These are phyloP conservation scores for Blomia tropicalis DNA, from an alignment of 2,888 invertebrate species.

Conservation along the genomic window DNA sequence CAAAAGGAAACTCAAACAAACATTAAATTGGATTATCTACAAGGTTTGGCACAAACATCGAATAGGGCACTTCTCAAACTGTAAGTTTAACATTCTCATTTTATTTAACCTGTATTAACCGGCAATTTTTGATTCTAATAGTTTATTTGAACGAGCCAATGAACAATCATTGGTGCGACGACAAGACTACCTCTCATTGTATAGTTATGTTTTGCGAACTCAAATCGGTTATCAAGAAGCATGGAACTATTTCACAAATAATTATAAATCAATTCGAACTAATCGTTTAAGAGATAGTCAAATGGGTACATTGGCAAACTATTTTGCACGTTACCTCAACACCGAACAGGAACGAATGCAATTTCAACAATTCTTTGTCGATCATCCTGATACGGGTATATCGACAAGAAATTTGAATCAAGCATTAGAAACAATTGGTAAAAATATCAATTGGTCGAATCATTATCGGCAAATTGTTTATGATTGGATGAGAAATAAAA, in stretches of 20 bases:
- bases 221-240: constrained; percentile 55
- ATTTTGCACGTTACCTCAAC: constrained; percentile 14
- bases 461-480: not conserved
- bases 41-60: constrained; percentile 20
- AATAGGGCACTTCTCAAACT: constrained; percentile 8
- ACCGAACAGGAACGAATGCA: not conserved
- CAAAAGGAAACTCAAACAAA: not conserved
- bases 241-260: constrained; percentile 63
- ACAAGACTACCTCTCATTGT: constrained; percentile 64
- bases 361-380: constrained; percentile 16
- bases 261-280: constrained; percentile 38
- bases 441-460: constrained; percentile 18
- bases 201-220: constrained; percentile 52
- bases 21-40: constrained; percentile 20
- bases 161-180: constrained; percentile 56
- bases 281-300: constrained; percentile 1
- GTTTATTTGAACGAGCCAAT: constrained; percentile 55
- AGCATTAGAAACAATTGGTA: constrained; percentile 21
- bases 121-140: constrained; percentile 34
- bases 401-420: constrained; percentile 2
- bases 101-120: constrained; percentile 27
- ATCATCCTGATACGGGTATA: not conserved
- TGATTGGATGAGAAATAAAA: constrained; percentile 14
- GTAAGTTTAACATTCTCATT: constrained; percentile 4
- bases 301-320: constrained; percentile 16